A percentile compares a stretch with the other conserved stretches of the same genome.
phyloP scores from a whole-genome alignment of 2,797 vertebrate genomes.

The Pipistrellus pipistrellus region DNA sequence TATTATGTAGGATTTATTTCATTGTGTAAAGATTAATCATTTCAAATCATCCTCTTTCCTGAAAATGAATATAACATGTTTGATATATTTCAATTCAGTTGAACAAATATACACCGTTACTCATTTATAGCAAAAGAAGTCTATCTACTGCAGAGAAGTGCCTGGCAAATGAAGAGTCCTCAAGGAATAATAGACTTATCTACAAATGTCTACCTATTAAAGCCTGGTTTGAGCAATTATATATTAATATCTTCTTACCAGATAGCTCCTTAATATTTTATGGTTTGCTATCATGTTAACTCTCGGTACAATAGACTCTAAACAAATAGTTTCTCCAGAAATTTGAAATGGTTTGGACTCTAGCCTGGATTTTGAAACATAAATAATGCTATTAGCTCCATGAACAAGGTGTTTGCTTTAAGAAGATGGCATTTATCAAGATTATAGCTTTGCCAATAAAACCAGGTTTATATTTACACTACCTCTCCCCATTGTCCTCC shows the following conservation, averaged over 20 bases:
- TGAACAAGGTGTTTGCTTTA: slow-evolving; percentile 61
- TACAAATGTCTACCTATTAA: not conserved
- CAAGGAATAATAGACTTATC: not conserved
- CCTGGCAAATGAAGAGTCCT: not conserved
- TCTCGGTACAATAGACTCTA: not conserved
- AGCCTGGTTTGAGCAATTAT: not conserved
- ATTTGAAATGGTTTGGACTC: slow-evolving; percentile 50
- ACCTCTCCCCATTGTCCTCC: not conserved
- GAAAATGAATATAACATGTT: slow-evolving; percentile 31
- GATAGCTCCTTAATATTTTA: slow-evolving; percentile 23
- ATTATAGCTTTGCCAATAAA: slow-evolving; percentile 69
- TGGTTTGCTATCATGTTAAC: not conserved
- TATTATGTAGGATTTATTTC: not conserved
- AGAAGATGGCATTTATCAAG: slow-evolving; percentile 48
- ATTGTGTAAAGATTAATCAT: not conserved
- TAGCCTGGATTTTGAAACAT: slow-evolving; percentile 73
- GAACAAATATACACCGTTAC: slow-evolving; percentile 26
- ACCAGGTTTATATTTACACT: slow-evolving; percentile 73
- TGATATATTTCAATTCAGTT: not conserved
- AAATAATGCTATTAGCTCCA: not conserved
- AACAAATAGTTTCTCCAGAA: slow-evolving; percentile 28
- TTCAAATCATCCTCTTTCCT: slow-evolving; percentile 43
- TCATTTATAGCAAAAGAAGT: slow-evolving; percentile 26
- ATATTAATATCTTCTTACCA: slow-evolving; percentile 25
- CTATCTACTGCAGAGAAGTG: not conserved